Evolutionary conservation across 2,888 invertebrate species (phyloP), one percentile per base, ranked within the genome.

Genomic region (Lochmaea crataegi): DNA sequence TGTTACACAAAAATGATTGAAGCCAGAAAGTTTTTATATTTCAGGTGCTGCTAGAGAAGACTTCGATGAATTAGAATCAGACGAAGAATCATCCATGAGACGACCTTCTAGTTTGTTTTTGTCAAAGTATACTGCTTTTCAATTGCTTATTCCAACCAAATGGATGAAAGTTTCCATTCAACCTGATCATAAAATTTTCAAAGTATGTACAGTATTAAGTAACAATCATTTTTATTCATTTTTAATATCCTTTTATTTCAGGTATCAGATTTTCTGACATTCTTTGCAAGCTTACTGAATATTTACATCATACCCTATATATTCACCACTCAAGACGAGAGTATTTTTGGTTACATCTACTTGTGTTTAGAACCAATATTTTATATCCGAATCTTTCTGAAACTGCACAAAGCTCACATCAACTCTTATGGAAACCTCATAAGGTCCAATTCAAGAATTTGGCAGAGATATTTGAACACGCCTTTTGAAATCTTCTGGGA

Each of bases 361-460:
- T 22, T 77, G 14, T 11, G 66, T 16, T 66, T 75, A 0, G 77
- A 77, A 38, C 77, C 77, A 10, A 53, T 77, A 58, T 77, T 69
- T 57, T 75, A 71, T 64, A 4, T 75, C 11, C 68, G 75, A 58
- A 67, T 77, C 41, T 71, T 72, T 11, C 58, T 77, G 45, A 75
- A 77, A 14, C 26, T 75, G 11, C 77, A 72, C 32, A 57, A 72
- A 7, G 61, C 61, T 11, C 68, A 75, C 53, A 11, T 69, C 1
- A 77, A 75, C 58, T 60, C 68, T 14, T 72, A 77, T 41, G 77
- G 76, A 22, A 75, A 75, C 56, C 14, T 70, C 12, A 70, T 75
- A 14, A 53, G 22, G 14, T 63, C 68, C 2, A 75, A 72, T 22
- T 48, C 22, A 18, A 73, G 68, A 56, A 64, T 75, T 12, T 57